Evolutionary conservation across 2,113 vertebrate species (phyloP).

Genomic region (Indicator maculatus): DNA sequence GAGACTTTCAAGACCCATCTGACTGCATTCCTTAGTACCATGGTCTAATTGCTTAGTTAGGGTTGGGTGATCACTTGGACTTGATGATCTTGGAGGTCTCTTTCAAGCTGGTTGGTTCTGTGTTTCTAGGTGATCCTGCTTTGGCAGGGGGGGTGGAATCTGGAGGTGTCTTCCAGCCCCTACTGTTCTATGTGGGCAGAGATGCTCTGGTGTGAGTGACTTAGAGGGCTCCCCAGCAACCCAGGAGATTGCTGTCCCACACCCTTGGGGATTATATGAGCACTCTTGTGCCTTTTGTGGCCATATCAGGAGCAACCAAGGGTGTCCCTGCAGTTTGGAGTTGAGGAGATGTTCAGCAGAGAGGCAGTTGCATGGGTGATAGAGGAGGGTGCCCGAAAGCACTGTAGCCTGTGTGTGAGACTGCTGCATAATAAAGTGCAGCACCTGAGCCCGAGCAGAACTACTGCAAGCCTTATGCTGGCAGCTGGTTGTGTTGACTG

Average conservation of each 20-base stretch:
- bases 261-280: not conserved
- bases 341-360: rapidly evolving
- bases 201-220: not conserved
- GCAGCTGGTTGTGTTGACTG: not conserved
- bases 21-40: too few species aligned
- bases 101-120: too few species aligned
- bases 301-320: not conserved
- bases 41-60: too few species aligned
- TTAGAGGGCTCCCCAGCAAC: not conserved
- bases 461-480: not conserved
- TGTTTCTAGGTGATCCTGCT: too few species aligned
- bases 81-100: too few species aligned
- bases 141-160: too few species aligned
- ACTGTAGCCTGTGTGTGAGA: rapidly evolving
- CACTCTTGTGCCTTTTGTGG: not conserved
- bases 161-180: too few species aligned
- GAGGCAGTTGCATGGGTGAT: rapidly evolving
- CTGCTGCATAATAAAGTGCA: not conserved
- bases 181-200: not conserved
- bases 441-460: not conserved
- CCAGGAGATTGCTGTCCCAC: not conserved
- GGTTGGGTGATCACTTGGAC: too few species aligned
- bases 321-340: not conserved
- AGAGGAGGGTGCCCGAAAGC: not conserved
- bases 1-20: too few species aligned